phyloP scores from a whole-genome alignment of 2,888 invertebrate genomes.

The Parnassius apollo region DNA sequence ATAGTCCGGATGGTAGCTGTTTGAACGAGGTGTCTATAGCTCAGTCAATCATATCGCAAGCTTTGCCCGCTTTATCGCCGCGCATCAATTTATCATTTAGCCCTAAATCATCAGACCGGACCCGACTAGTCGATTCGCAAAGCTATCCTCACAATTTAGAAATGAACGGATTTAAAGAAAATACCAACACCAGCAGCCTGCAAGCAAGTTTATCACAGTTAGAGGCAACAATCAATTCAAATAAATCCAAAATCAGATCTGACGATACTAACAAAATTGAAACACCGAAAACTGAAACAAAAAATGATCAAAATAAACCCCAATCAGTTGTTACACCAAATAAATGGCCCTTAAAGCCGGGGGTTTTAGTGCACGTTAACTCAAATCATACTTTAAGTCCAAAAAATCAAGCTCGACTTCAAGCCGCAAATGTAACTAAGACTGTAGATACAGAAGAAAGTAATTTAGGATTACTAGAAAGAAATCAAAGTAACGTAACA shows the following conservation, averaged over 20 bases:
- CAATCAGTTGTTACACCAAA: constrained; percentile 76
- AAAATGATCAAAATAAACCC: constrained; percentile 48
- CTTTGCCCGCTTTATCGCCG: constrained; percentile 74
- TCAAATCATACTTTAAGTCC: constrained; percentile 87
- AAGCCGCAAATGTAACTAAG: constrained; percentile 40
- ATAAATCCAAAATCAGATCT: constrained; percentile 30
- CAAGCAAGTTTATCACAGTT: constrained; percentile 56
- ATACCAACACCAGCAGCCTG: constrained; percentile 40
- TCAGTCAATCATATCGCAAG: constrained; percentile 79
- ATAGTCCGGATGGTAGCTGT: constrained; percentile 79
- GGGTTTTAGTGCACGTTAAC: constrained; percentile 93
- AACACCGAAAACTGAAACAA: constrained; percentile 49
- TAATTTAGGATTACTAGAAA: constrained; percentile 69
- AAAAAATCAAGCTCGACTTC: constrained; percentile 71
- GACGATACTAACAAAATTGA: constrained; percentile 42
- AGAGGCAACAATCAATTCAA: constrained; percentile 52
- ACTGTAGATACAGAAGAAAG: constrained; percentile 39
- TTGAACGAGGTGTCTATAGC: constrained; percentile 77
- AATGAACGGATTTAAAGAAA: constrained; percentile 61
- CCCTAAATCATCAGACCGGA: constrained; percentile 71
- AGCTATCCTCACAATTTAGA: constrained; percentile 55
- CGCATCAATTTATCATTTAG: constrained; percentile 69
- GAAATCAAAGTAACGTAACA: constrained; percentile 47
- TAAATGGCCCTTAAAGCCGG: constrained; percentile 94
- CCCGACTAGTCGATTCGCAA: constrained; percentile 65